Evolutionary conservation across 2,113 vertebrate species (phyloP), one percentile per base, ranked within the genome.

Genomic region (Tympanuchus pallidicinctus): DNA sequence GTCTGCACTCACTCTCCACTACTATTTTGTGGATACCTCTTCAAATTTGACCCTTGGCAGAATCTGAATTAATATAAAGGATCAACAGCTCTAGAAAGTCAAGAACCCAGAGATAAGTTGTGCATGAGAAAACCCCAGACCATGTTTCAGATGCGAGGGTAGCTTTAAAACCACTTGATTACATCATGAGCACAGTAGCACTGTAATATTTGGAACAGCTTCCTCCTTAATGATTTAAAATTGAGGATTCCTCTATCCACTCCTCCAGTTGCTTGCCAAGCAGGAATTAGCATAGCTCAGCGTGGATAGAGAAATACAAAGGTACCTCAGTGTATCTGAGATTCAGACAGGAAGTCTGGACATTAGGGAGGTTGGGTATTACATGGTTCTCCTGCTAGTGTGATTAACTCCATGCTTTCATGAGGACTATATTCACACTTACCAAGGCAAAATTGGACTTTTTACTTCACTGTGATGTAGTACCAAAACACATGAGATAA

Each of bases 21-120:
- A 74, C 25, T 38, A 32, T 13, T 77, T 28, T 28, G n/a, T 19
- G 74, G 15, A 52, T 0, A 0, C 1, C 1, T n/a, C 6, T 57
- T 25, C 47, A 88, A 19, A 38, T 72, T 67, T 86, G 7, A 7
- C 27, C 73, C 65, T 32, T 81, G 34, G 25, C 13, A 84, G 78
- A 64, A 75, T 47, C 67, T 86, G 74, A 82, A 83, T 56, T 32
- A 93, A 9, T 7, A 8, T 6, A 4, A 71, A 30, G 5, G 25
- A 10, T 0, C 2, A 4, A 57, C 32, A 80, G 22, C 5, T 40
- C 32, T 47, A 78, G 34, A 15, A 77, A 91, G 80, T 71, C 0
- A 6, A 83, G 2, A 88, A 3, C 5, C 28, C 25, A 48, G 2
- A 27, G 47, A n/a, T 47, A 34, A 71, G 12, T 2, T 67, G 8